Evolutionary conservation across 1,140 invertebrate genomes (phyloP).

Genomic region (Copidosoma floridanum): DNA sequence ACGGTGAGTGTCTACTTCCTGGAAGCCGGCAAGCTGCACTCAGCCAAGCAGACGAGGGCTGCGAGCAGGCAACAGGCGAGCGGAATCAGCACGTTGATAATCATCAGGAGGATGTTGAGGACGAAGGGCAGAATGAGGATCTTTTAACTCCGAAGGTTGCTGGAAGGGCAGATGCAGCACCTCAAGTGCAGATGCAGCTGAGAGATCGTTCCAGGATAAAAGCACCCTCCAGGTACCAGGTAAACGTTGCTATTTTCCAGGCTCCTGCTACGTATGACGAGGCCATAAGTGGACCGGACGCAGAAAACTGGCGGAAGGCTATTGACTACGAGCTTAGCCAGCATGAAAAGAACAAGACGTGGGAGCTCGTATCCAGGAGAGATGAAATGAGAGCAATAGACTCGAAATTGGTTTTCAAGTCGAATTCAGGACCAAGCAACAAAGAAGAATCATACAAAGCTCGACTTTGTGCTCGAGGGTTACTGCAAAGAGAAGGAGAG

Average conservation of each 20-base stretch:
- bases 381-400: constrained; percentile 20
- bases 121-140: background rate
- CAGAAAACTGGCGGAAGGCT: constrained; percentile 36
- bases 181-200: constrained; percentile 10
- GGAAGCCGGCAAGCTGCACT: background rate
- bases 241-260: background rate
- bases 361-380: constrained; percentile 31
- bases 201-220: background rate
- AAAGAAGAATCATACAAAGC: constrained; percentile 4
- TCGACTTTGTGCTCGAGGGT: constrained; percentile 9
- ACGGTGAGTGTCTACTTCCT: too few species aligned
- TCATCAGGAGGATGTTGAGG: background rate
- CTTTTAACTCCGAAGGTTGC: constrained; percentile 18
- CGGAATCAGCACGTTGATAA: background rate
- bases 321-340: constrained; percentile 38
- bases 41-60: background rate
- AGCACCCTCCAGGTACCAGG: background rate
- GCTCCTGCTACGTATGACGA: background rate
- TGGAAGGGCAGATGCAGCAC: constrained; percentile 34
- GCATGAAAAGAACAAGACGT: constrained; percentile 41
- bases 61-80: too few species aligned
- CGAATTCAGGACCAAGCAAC: background rate
- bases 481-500: background rate
- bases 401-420: constrained; percentile 22
- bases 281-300: background rate